Percentiles rank a stretch among this genome's conserved stretches.
These are phyloP conservation scores for Callorhinus ursinus DNA, from an alignment of 2,113 vertebrate species.

Conservation along the genomic window DNA sequence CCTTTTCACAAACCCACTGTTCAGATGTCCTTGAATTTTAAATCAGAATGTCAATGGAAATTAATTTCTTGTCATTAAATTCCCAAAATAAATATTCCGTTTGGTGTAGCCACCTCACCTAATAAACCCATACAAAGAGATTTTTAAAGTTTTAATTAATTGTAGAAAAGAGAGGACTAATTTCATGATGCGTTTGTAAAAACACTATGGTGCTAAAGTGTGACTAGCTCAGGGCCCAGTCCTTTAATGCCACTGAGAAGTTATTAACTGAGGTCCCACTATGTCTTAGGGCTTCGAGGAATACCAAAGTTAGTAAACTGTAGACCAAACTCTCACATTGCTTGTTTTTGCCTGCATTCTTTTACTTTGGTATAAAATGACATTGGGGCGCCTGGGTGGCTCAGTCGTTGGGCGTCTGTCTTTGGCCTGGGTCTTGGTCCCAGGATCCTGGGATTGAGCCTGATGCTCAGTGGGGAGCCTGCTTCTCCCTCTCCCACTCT, in stretches of 20 bases:
- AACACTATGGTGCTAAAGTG: not conserved
- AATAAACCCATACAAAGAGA: constrained; percentile 46
- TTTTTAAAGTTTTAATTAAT: constrained; percentile 68
- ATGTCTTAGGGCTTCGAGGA: not conserved
- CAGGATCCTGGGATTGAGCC: too few relatives aligned
- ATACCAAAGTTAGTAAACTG: not conserved
- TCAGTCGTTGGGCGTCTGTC: too few relatives aligned
- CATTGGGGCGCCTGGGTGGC: not conserved
- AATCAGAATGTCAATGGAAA: constrained; percentile 58
- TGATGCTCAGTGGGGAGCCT: too few relatives aligned
- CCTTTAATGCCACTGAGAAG: not conserved
- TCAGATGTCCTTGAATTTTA: constrained; percentile 66
- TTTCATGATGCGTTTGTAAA: constrained; percentile 17
- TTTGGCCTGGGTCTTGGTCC: too few relatives aligned
- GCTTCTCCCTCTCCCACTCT: too few relatives aligned
- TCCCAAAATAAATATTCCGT: constrained; percentile 51
- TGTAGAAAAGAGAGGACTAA: constrained; percentile 25
- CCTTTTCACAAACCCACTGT: constrained; percentile 46
- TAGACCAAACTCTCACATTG: not conserved
- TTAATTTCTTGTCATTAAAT: constrained; percentile 57
- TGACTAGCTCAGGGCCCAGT: not conserved
- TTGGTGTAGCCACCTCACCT: constrained; percentile 4
- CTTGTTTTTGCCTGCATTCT: not conserved
- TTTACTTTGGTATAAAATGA: not conserved
- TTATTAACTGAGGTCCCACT: not conserved